Base-by-base conservation (phyloP, 2,113 vertebrate genomes). In the Pachypanchax playfairii region DNA sequence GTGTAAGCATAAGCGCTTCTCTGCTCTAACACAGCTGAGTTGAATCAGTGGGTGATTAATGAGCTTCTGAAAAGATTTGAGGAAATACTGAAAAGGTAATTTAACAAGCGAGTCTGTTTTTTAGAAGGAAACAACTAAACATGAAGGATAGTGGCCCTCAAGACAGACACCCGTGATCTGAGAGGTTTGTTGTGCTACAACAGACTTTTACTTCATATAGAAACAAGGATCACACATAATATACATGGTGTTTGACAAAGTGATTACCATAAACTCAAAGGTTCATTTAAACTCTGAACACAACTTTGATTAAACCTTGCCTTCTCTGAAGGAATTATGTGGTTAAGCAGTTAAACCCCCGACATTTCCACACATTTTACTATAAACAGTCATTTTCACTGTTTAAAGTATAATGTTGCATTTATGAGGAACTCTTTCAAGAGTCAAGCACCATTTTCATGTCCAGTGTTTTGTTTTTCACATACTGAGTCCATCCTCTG, bases 401-500 rank as follows among this genome's bases (percentile, higher is more conserved):
- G 28, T 64, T 58, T 35, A 49, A 13, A 61, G 53, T 54, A 31
- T 50, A 49, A 43, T 28, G 54, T 47, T 42, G 17, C 51, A 48
- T 41, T 24, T 52, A 43, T 24, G 14, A 62, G n/a, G 15, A 47
- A 6, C 11, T n/a, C 17, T 42, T n/a, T 63, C 1, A 18, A 26
- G 28, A 33, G 41, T 20, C 10, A 29, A 26, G 22, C 38, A 31
- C 38, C 15, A 26, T 14, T 65, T 33, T 58, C 4, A 53, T 54
- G 58, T 43, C 38, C 36, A 57, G 17, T n/a, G 26, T 68, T 74
- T 50, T 26, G 1, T 28, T 43, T 29, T 59, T 44, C 21, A 41
- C 46, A 44, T 36, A 49, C 44, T 33, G 48, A 49, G 39, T 44
- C 63, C 60, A 31, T 66, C 47, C 11, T 66, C 9, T 67, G 82